These are phyloP conservation scores for Kryptolebias marmoratus DNA, from an alignment of 2,113 vertebrate species.

Conservation along the genomic window DNA sequence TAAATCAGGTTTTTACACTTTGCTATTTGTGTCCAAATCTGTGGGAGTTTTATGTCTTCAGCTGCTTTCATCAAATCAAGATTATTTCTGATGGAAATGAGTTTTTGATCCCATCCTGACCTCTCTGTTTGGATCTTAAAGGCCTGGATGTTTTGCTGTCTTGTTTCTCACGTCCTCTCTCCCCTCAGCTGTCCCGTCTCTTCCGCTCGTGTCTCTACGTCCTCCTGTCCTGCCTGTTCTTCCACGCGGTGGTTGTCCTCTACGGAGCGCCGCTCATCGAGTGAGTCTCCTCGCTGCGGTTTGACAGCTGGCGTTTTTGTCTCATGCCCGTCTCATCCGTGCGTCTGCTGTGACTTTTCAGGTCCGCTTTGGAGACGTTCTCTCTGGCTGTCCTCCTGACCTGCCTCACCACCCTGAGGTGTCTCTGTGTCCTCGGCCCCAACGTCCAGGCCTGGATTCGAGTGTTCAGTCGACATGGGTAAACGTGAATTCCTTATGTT, in stretches of 20 bases:
- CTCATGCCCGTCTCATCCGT: background rate
- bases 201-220: conserved; percentile 92
- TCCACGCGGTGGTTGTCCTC: conserved; percentile 91
- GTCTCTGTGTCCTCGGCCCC: conserved; percentile 93
- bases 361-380: conserved; percentile 92
- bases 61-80: too few relatives aligned
- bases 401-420: conserved; percentile 90
- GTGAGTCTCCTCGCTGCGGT: conserved; percentile 81
- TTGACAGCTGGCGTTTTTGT: too few relatives aligned
- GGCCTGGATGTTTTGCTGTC: background rate
- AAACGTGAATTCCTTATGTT: conserved; percentile 27
- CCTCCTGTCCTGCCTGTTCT: conserved; percentile 90
- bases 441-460: conserved; percentile 93
- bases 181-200: conserved; percentile 86
- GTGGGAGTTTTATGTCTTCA: too few relatives aligned
- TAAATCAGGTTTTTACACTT: too few relatives aligned
- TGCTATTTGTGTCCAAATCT: too few relatives aligned
- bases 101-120: background rate
- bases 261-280: conserved; percentile 95
- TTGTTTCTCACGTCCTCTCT: background rate
- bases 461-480: conserved; percentile 97
- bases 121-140: background rate
- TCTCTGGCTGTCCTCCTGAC: conserved; percentile 91
- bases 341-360: conserved; percentile 53
- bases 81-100: background rate